Evolutionary conservation across 1,140 invertebrate genomes (phyloP).

Genomic region (Aphelenchoides avenae): DNA sequence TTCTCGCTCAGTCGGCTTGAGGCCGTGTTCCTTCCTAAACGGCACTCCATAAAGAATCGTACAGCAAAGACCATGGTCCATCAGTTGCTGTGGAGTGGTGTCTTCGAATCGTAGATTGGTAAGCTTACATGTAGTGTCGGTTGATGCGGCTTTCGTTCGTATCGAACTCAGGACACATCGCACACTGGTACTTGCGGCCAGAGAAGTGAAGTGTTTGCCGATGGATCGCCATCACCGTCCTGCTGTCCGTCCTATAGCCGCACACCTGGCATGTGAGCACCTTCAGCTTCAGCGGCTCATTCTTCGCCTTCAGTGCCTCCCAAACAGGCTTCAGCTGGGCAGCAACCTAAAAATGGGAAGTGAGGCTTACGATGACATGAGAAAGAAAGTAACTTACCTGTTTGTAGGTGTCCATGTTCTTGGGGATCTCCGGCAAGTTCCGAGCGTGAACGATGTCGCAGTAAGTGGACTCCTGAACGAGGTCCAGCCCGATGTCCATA

Average conservation of each 20-base stretch:
- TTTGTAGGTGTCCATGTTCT: conserved; percentile 58
- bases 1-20: conserved; percentile 43
- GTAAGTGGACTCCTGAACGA: conserved; percentile 58
- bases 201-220: conserved; percentile 43
- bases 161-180: conserved; percentile 52
- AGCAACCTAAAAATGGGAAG: conserved; percentile 45
- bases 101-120: background rate
- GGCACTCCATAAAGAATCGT: background rate
- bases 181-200: conserved; percentile 46
- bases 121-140: conserved; percentile 52
- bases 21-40: conserved; percentile 46
- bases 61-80: conserved; percentile 4
- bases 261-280: conserved; percentile 41
- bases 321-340: conserved; percentile 56
- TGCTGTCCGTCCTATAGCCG: conserved; percentile 46
- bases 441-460: conserved; percentile 57
- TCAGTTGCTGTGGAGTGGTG: background rate
- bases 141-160: conserved; percentile 54
- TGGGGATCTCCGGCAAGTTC: conserved; percentile 56
- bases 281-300: conserved; percentile 50
- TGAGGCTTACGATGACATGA: conserved; percentile 2
- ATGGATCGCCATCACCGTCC: conserved; percentile 38
- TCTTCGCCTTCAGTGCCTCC: conserved; percentile 52
- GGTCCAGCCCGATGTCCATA: conserved; percentile 56
- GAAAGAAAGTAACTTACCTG: conserved; percentile 28